Evolutionary conservation across 2,888 invertebrate species (phyloP).

Genomic region (Drosophila glabriapex): DNA sequence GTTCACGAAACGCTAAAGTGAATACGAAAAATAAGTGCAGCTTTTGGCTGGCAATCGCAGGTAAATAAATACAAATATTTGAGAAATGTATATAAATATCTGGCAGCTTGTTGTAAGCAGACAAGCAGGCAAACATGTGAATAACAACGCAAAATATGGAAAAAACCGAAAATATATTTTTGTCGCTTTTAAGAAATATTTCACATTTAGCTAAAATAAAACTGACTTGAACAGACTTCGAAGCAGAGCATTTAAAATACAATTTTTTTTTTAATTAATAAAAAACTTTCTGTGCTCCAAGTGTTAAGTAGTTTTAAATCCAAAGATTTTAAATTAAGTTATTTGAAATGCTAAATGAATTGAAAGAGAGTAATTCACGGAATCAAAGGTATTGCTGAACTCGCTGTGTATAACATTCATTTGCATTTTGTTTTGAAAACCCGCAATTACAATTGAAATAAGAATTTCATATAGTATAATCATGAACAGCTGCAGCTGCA

Average conservation of each 20-base stretch:
- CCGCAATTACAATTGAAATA: neutral
- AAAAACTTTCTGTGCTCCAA: neutral
- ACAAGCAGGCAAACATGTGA: neutral
- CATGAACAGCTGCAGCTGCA: slow-evolving; percentile 28
- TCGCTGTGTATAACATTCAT: neutral
- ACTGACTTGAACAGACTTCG: neutral
- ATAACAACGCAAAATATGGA: slow-evolving; percentile 9
- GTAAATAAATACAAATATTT: slow-evolving; percentile 30
- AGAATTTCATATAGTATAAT: neutral
- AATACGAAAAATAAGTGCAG: slow-evolving; percentile 29
- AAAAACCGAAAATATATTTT: slow-evolving; percentile 5
- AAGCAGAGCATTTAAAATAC: neutral
- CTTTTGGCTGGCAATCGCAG: slow-evolving; percentile 27
- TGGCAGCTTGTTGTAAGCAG: slow-evolving; percentile 16
- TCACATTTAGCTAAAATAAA: neutral
- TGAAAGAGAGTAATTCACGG: neutral
- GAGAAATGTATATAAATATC: slow-evolving; percentile 6
- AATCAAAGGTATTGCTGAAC: neutral
- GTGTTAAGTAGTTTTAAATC: neutral
- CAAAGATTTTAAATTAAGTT: neutral
- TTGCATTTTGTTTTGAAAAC: neutral
- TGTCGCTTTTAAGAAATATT: neutral
- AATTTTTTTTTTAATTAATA: neutral
- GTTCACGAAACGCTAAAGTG: slow-evolving; percentile 31
- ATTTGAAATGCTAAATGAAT: neutral